Percentiles rank a stretch among this genome's conserved stretches.
These are phyloP conservation scores for Ostrea denselamellosa DNA, from an alignment of 1,140 invertebrate genomes.

Conservation along the genomic window DNA sequence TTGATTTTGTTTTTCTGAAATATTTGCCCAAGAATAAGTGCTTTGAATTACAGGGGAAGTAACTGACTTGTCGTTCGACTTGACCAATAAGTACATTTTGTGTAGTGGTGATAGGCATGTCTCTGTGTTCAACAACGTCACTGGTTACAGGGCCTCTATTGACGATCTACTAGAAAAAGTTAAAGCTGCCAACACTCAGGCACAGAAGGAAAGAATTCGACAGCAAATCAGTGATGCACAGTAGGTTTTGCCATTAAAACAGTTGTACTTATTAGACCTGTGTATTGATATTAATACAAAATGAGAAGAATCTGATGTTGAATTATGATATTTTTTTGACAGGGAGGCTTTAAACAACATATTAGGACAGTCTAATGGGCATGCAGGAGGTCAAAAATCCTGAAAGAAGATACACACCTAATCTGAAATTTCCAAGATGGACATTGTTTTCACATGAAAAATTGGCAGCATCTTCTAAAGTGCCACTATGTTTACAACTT, in stretches of 20 bases:
- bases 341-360: conserved; percentile 50
- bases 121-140: conserved; percentile 89
- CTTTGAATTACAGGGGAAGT: conserved; percentile 83
- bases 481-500: background rate
- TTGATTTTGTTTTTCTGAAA: background rate
- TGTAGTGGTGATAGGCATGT: conserved; percentile 88
- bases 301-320: background rate
- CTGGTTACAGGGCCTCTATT: conserved; percentile 86
- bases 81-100: conserved; percentile 86
- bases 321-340: background rate
- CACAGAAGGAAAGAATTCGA: conserved; percentile 87
- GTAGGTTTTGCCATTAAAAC: conserved; percentile 63
- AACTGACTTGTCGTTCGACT: conserved; percentile 86
- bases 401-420: background rate
- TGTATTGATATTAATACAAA: background rate
- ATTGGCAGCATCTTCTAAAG: conserved; percentile 28
- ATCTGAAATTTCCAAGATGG: background rate
- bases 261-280: background rate
- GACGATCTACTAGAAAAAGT: conserved; percentile 84
- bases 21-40: background rate
- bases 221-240: conserved; percentile 85
- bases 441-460: background rate
- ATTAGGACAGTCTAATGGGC: conserved; percentile 53
- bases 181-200: conserved; percentile 81
- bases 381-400: conserved; percentile 44